Evolutionary conservation across 1,140 invertebrate species (phyloP), one percentile per base, ranked within the genome.

Genomic region (Aplysia californica): DNA sequence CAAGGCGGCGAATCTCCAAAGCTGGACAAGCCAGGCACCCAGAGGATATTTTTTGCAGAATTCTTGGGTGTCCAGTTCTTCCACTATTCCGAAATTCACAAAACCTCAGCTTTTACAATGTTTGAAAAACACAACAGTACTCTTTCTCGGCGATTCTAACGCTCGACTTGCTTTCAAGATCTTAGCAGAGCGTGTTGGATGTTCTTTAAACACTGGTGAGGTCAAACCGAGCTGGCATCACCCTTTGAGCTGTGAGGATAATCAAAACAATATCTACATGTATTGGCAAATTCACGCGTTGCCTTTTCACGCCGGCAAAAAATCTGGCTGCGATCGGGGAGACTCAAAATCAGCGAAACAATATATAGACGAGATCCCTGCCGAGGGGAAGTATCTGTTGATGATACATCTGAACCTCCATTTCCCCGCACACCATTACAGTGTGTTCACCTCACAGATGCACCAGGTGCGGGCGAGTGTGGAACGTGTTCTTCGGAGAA

Each of bases 351-450:
- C 66, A n/a, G 35, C 66, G 4, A 33, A 69, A 6, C 21, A 10
- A 23, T 39, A 39, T n/a, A 39, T 69, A 21, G 66, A 69, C 31
- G 66, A 69, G 31, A n/a, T 69, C 1, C 66, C 66, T 4, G 31
- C n/a, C 18, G 66, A 35, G n/a, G 39, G 39, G 33, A 10, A 38
- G 35, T 36, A 39, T 31, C 23, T 69, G 18, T 23, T 69, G 18
- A 41, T 69, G n/a, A 41, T 69, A 3, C 66, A 69, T 21, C 35
- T 69, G 23, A 39, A 39, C 38, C 33, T 69, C 1, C 66, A 69
- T 38, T 69, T 39, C 38, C 36, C 66, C 1, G 38, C 66, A n/a
- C n/a, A 36, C n/a, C 38, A n/a, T 39, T n/a, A 20, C 15, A 69
- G 23, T 21, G n/a, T 69, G 33, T 41, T 69, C 20, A 36, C 18